Evolutionary conservation across 30 jellyfish, hydroid and myxozoan genomes (phyloP).

Genomic region (Morbakka virulenta): DNA sequence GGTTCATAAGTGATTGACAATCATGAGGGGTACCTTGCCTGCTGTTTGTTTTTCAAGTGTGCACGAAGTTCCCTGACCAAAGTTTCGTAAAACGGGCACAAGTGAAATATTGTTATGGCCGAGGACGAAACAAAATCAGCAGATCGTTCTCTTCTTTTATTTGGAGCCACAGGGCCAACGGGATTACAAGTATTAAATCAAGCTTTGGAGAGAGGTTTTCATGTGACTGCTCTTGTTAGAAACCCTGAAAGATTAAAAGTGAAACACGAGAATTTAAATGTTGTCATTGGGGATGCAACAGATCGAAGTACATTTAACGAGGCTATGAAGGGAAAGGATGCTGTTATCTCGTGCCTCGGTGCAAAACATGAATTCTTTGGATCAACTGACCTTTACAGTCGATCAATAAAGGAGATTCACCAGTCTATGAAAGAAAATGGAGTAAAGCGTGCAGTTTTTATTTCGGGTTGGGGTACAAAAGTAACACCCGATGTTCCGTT

Average conservation of each 20-base stretch:
- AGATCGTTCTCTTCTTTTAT: neutral
- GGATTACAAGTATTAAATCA: constrained; percentile 36
- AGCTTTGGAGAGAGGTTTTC: constrained; percentile 48
- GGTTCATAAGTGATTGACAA: too few relatives aligned
- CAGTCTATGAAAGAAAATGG: constrained; percentile 32
- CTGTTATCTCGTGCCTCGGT: constrained; percentile 67
- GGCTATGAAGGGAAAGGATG: constrained; percentile 41
- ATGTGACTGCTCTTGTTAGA: constrained; percentile 51
- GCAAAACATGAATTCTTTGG: neutral
- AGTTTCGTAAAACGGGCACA: too few relatives aligned
- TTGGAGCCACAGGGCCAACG: constrained; percentile 57
- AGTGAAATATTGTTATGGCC: too few relatives aligned
- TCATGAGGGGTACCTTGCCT: too few relatives aligned
- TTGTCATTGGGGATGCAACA: constrained; percentile 38
- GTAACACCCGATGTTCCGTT: neutral
- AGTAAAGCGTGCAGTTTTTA: neutral
- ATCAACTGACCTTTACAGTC: neutral
- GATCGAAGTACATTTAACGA: constrained; percentile 22
- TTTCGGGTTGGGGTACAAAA: neutral
- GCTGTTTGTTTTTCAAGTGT: too few relatives aligned
- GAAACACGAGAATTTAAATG: constrained; percentile 30
- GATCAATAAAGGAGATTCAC: constrained; percentile 24
- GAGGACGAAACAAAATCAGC: too few relatives aligned
- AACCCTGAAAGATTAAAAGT: constrained; percentile 29
- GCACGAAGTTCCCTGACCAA: too few relatives aligned